Evolutionary conservation across 2,888 invertebrate species (phyloP).

Genomic region (Timema podura): DNA sequence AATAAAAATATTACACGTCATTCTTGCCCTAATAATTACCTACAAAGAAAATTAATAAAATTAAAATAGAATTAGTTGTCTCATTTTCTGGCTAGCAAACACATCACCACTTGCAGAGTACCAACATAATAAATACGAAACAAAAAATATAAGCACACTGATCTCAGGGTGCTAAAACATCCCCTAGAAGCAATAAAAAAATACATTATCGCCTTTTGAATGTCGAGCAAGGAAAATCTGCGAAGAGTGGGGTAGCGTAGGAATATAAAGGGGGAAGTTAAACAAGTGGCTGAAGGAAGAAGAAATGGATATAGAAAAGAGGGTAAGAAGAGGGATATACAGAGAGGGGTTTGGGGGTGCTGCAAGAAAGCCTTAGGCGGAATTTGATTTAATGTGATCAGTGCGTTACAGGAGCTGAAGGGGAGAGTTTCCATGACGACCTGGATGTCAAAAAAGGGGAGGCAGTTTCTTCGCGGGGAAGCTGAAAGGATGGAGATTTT

Average conservation of each 20-base stretch:
- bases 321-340: constrained; percentile 2
- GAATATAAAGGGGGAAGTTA: too few species aligned
- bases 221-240: constrained; percentile 29
- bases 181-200: constrained; percentile 6
- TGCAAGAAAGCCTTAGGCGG: constrained; percentile 19
- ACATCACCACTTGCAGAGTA: too few species aligned
- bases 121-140: too few species aligned
- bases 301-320: background rate
- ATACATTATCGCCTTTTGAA: constrained; percentile 31
- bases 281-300: too few species aligned
- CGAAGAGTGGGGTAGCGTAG: background rate
- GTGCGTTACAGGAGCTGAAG: constrained; percentile 5
- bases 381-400: constrained; percentile 27
- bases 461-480: too few species aligned
- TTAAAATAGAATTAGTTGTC: too few species aligned
- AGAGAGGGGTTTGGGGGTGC: background rate
- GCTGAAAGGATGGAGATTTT: too few species aligned
- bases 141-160: background rate
- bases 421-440: constrained; percentile 22
- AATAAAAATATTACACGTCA: too few species aligned
- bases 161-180: background rate
- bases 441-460: too few species aligned
- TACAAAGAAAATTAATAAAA: too few species aligned
- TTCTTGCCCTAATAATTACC: too few species aligned
- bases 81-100: too few species aligned